These are phyloP conservation scores for Phoxinus phoxinus DNA, from an alignment of 2,113 vertebrate genomes.

Conservation along the genomic window DNA sequence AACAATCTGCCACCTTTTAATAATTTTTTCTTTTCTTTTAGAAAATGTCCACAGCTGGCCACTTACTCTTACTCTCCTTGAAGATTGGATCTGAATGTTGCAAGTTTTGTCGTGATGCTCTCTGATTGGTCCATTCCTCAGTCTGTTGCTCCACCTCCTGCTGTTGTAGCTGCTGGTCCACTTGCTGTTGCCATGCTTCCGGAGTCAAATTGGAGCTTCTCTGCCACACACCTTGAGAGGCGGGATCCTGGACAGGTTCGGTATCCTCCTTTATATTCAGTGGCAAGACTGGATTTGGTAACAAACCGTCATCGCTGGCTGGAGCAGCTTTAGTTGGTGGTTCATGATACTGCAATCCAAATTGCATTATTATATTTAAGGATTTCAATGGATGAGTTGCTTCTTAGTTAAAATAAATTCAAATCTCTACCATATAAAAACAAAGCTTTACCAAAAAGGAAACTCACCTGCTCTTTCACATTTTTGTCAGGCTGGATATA, in stretches of 20 bases:
- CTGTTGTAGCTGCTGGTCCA: constrained; percentile 75
- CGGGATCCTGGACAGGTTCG: constrained; percentile 57
- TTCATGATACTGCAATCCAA: constrained; percentile 66
- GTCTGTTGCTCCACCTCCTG: constrained; percentile 67
- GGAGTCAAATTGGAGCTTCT: constrained; percentile 77
- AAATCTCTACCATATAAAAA: too few species aligned
- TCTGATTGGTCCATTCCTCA: constrained; percentile 69
- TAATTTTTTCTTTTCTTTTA: neutral
- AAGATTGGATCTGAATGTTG: constrained; percentile 69
- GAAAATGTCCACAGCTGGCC: neutral
- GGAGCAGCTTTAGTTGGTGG: constrained; percentile 74
- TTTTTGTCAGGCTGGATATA: constrained; percentile 79
- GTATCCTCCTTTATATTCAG: constrained; percentile 57
- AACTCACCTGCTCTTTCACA: constrained; percentile 65
- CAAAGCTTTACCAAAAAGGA: neutral
- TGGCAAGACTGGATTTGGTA: constrained; percentile 63
- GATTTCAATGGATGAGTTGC: neutral
- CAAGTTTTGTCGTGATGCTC: constrained; percentile 55
- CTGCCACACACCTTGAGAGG: constrained; percentile 68
- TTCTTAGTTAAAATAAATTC: neutral
- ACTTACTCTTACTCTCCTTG: constrained; percentile 79
- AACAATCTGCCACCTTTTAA: neutral
- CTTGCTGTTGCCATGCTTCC: constrained; percentile 81
- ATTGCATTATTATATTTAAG: neutral
- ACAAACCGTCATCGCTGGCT: constrained; percentile 68